phyloP scores from a whole-genome alignment of 2,888 invertebrate species.

The Macropis europaea region DNA sequence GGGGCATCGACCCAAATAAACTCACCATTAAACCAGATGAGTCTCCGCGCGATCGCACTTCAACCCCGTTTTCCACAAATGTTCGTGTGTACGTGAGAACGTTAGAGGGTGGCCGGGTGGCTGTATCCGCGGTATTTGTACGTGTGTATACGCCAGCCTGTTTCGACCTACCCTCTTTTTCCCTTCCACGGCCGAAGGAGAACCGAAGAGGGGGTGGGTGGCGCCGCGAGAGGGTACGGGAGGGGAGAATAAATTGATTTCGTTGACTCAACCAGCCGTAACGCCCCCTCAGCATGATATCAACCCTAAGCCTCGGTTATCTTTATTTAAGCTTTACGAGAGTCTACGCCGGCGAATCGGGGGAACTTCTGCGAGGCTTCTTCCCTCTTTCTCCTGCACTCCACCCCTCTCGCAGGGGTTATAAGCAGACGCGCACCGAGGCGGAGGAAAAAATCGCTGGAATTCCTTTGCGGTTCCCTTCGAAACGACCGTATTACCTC shows the following conservation, averaged over 20 bases:
- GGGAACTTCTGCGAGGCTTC: constrained; percentile 66
- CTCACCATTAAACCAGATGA: constrained; percentile 72
- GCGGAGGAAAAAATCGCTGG: constrained; percentile 35
- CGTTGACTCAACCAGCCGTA: constrained; percentile 79
- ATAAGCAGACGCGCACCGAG: constrained; percentile 45
- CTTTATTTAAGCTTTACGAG: constrained; percentile 79
- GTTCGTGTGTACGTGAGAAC: constrained; percentile 34
- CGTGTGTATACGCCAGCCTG: constrained; percentile 50
- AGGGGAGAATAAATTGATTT: constrained; percentile 79
- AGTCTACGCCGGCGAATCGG: constrained; percentile 72
- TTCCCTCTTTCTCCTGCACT: constrained; percentile 47
- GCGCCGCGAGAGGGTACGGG: constrained; percentile 37
- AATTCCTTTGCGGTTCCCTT: constrained; percentile 26
- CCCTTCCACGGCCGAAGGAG: constrained; percentile 53
- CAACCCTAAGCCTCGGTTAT: constrained; percentile 79
- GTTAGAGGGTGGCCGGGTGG: not conserved
- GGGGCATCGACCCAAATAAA: constrained; percentile 73
- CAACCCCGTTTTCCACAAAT: constrained; percentile 56
- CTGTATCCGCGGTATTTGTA: constrained; percentile 21
- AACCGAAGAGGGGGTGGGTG: constrained; percentile 47
- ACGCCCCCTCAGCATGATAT: constrained; percentile 78
- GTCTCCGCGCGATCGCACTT: constrained; percentile 68
- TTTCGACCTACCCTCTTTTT: constrained; percentile 57
- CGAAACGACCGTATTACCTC: no score
- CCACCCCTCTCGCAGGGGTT: constrained; percentile 32